Evolutionary conservation across 2,888 invertebrate species (phyloP), one percentile per base, ranked within the genome.

Genomic region (Hyppa rectilinea): DNA sequence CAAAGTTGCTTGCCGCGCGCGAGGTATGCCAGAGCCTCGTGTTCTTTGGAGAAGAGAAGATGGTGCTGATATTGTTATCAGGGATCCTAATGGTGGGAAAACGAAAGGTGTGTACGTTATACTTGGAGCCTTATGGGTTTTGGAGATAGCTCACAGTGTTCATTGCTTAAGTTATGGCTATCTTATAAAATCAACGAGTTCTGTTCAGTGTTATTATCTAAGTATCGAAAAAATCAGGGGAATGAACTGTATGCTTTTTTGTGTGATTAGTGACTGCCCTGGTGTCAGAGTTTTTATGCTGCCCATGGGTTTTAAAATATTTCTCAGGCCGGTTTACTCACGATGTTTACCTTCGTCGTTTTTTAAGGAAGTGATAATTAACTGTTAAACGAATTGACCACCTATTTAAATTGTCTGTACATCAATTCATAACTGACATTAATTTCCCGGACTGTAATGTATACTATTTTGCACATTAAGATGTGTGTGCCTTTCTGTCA

Each of bases 11-110:
- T 97, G 97, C 89, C 95, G 97, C 71, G 98, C 98, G 3, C 96
- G 96, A 69, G 98, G 98, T 17, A 97, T 97, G 89, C 98, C 98
- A 0, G 95, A 96, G 78, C 98, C 99, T 2, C 96, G 97, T 80
- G 97, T 99, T 60, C 97, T 97, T 86, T 99, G 98, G 98, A 96
- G 98, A 52, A 95, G 98, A 64, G 98, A 98, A 94, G 98, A 98
- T 90, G 97, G 98, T 49, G 96, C 96, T 71, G 97, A 98, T 88
- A 98, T 98, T 84, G 97, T 98, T 63, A 96, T 98, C 66, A 97
- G 97, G 89, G 97, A 98, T 87, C 94, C 96, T 53, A 95, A 96
- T 73, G 97, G 97, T 63, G 94, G 95, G 6, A 97, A 97, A 92
- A 96, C 94, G 63, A 96, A 96, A 93, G 96, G 97, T 97, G 17